Percentiles rank a stretch among this genome's conserved stretches.
Evolutionary conservation across 1,140 invertebrate species (phyloP).

Genomic region (Protaetia brevitarsis): DNA sequence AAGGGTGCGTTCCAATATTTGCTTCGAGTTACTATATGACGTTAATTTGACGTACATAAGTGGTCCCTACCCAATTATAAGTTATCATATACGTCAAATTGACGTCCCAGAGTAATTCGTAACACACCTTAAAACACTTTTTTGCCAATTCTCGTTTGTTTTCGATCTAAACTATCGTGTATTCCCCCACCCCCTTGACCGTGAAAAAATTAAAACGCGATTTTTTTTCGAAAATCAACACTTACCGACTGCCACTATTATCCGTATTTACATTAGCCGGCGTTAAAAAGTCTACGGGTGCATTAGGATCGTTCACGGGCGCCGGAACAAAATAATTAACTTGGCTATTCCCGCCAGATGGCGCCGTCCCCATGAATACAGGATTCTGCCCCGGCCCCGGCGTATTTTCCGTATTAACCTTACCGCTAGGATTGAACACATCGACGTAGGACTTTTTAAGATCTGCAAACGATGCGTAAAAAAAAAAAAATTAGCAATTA

Average conservation of each 20-base stretch:
- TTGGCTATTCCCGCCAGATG: conserved; percentile 50
- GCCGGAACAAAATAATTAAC: conserved; percentile 55
- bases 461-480: conserved; percentile 56
- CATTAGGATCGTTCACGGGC: conserved; percentile 56
- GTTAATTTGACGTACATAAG: too few species aligned
- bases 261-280: conserved; percentile 41
- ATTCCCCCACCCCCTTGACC: too few species aligned
- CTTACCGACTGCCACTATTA: conserved; percentile 25
- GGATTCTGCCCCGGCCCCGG: conserved; percentile 53
- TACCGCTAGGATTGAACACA: conserved; percentile 72
- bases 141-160: too few species aligned
- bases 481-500: conserved; percentile 36
- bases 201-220: conserved; percentile 29
- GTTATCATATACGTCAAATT: too few species aligned
- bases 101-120: too few species aligned
- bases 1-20: too few species aligned
- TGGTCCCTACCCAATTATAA: too few species aligned
- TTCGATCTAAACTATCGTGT: too few species aligned
- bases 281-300: conserved; percentile 57
- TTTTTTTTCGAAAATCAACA: conserved; percentile 23
- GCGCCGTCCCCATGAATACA: conserved; percentile 43
- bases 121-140: too few species aligned
- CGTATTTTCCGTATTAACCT: conserved; percentile 46
- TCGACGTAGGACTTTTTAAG: conserved; percentile 80
- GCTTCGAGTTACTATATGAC: too few species aligned